phyloP scores from a whole-genome alignment of 2,797 vertebrate species.

The Siniperca obscura region DNA sequence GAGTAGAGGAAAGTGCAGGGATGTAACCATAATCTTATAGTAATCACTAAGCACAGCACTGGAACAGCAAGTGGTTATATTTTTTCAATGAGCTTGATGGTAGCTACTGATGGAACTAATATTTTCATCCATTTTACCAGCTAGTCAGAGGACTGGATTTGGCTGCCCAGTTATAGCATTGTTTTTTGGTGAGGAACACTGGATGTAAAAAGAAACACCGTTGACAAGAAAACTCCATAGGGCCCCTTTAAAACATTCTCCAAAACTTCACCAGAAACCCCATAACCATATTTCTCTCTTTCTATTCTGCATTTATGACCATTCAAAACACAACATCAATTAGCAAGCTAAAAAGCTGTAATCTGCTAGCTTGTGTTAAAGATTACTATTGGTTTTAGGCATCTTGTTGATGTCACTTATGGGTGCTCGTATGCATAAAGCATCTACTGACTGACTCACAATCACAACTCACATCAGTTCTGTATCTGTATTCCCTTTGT shows the following conservation, averaged over 20 bases:
- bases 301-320: background rate
- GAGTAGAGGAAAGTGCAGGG: background rate
- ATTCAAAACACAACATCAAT: background rate
- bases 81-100: background rate
- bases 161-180: background rate
- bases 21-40: background rate
- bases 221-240: too few relatives aligned
- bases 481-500: too few relatives aligned
- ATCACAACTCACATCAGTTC: too few relatives aligned
- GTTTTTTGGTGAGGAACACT: background rate
- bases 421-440: too few relatives aligned
- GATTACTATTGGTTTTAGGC: too few relatives aligned
- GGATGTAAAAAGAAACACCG: background rate
- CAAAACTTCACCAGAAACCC: background rate
- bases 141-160: background rate
- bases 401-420: too few relatives aligned
- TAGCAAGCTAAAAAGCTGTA: too few relatives aligned
- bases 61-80: conserved; percentile 1
- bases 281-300: background rate
- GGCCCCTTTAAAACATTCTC: background rate
- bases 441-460: too few relatives aligned
- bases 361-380: too few relatives aligned
- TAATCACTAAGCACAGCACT: background rate
- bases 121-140: background rate
- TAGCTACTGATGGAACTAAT: background rate